Evolutionary conservation across 2,113 vertebrate species (phyloP).

Genomic region (Donacobius atricapilla): DNA sequence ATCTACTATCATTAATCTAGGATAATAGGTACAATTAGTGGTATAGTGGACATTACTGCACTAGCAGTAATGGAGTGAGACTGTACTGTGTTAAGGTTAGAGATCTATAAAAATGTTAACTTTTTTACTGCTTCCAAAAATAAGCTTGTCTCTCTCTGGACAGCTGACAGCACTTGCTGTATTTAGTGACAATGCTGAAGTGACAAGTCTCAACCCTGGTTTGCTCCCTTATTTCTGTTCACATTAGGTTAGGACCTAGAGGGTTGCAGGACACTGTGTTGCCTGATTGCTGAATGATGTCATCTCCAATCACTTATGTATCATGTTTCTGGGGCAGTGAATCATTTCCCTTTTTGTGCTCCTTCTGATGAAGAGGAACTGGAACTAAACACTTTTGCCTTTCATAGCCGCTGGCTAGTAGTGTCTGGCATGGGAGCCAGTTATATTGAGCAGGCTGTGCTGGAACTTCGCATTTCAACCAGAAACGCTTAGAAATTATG

Average conservation of each 20-base stretch:
- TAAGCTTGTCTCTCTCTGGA: background rate
- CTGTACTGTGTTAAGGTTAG: background rate
- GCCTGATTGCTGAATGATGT: background rate
- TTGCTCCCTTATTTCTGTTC: background rate
- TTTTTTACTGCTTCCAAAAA: background rate
- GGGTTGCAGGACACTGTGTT: background rate
- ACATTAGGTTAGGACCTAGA: background rate
- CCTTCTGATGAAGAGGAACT: background rate
- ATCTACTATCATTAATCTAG: background rate
- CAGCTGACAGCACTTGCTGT: background rate
- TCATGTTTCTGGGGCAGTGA: background rate
- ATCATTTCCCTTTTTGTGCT: slow-evolving; percentile 13
- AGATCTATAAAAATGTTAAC: background rate
- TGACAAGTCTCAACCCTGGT: background rate
- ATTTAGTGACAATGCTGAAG: background rate
- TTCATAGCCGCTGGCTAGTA: background rate
- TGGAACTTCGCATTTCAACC: background rate
- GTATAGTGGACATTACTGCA: background rate
- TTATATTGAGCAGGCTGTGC: background rate
- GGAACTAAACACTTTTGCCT: slow-evolving; percentile 1
- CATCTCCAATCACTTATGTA: background rate
- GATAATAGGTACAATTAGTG: background rate
- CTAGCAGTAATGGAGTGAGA: background rate
- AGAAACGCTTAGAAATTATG: background rate
- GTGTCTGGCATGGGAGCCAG: background rate